A percentile compares a stretch with the other conserved stretches of the same genome.
These are phyloP conservation scores for Xyrichtys novacula DNA, from an alignment of 2,797 vertebrate genomes.

Conservation along the genomic window DNA sequence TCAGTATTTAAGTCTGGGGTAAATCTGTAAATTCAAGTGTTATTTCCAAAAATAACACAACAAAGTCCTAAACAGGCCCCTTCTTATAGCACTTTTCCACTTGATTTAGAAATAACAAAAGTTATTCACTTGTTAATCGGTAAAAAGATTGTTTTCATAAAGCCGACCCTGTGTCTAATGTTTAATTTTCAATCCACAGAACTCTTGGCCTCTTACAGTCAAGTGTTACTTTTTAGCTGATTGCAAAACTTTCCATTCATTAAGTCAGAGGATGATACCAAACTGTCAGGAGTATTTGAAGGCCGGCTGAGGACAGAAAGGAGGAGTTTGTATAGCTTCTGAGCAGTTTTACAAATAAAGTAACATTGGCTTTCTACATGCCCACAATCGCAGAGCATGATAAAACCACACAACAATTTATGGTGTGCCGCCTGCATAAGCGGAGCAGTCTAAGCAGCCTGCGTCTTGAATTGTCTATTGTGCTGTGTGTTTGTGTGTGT, in stretches of 20 bases:
- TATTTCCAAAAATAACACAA: constrained; percentile 4
- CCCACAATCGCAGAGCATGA: constrained; percentile 11
- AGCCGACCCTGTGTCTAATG: constrained; percentile 33
- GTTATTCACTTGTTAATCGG: constrained; percentile 39
- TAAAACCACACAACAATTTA: constrained; percentile 13
- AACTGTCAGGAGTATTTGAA: constrained; percentile 28
- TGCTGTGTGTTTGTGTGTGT: constrained; percentile 42
- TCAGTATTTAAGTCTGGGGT: constrained; percentile 1
- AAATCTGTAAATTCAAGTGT: constrained; percentile 13
- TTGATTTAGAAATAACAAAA: constrained; percentile 39
- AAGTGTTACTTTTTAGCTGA: constrained; percentile 12
- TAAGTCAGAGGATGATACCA: neutral
- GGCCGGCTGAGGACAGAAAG: neutral
- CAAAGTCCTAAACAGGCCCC: neutral
- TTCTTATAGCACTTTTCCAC: neutral
- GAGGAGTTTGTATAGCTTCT: neutral
- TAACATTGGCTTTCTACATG: constrained; percentile 2
- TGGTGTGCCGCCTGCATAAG: constrained; percentile 18
- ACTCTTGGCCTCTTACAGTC: neutral
- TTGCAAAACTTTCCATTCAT: neutral
- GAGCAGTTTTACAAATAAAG: neutral
- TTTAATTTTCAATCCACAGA: constrained; percentile 40
- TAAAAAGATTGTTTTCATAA: neutral
- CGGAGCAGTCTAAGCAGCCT: constrained; percentile 11
- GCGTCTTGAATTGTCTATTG: constrained; percentile 55